These are phyloP conservation scores for Phrynocephalus versicolor DNA, from an alignment of 2,113 vertebrate genomes.

Conservation along the genomic window DNA sequence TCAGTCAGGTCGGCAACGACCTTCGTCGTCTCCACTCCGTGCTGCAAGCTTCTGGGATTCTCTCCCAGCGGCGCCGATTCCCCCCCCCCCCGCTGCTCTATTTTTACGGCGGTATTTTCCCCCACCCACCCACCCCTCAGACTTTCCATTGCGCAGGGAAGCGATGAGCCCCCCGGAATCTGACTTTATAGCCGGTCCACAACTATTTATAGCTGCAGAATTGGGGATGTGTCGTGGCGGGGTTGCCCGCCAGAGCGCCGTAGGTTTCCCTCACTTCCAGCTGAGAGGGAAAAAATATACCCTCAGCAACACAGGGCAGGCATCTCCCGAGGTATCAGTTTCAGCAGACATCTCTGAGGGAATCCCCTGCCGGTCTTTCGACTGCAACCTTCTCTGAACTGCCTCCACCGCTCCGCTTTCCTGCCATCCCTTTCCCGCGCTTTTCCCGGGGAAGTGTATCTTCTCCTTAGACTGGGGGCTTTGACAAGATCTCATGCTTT, in stretches of 20 bases:
- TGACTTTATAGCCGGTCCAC: slow-evolving; percentile 63
- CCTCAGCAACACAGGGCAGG: neutral
- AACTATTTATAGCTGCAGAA: slow-evolving; percentile 73
- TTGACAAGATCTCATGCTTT: too few species aligned
- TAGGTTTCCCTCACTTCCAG: neutral
- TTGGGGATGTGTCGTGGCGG: neutral
- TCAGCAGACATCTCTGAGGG: slow-evolving; percentile 11
- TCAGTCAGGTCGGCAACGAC: neutral
- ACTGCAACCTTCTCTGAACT: neutral
- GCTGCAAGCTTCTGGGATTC: neutral
- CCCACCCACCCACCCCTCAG: slow-evolving; percentile 62
- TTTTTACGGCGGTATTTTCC: slow-evolving; percentile 76
- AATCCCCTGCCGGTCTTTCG: neutral
- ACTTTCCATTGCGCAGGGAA: slow-evolving; percentile 72
- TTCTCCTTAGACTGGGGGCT: neutral
- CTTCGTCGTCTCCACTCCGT: neutral
- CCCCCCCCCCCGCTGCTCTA: slow-evolving; percentile 55
- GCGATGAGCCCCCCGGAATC: slow-evolving; percentile 62
- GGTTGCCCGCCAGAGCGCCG: neutral
- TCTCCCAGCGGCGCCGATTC: neutral
- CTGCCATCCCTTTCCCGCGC: neutral
- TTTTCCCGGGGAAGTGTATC: neutral
- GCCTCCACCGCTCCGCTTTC: neutral
- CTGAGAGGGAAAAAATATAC: neutral
- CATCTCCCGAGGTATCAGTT: neutral